Evolutionary conservation across 2,888 invertebrate genomes (phyloP).

Genomic region (Nomada goodeniana): DNA sequence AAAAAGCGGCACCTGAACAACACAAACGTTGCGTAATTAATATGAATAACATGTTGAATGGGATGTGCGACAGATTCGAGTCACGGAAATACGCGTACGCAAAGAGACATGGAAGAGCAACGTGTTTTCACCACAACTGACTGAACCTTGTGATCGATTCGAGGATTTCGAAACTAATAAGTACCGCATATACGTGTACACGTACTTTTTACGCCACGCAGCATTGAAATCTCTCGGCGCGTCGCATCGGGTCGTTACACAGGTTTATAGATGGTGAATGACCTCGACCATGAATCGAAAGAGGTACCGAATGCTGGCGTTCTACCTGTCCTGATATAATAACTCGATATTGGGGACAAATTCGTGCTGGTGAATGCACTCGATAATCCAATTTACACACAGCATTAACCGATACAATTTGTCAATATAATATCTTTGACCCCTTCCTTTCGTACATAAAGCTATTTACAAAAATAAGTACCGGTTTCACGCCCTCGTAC

Average conservation of each 20-base stretch:
- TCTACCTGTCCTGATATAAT: constrained; percentile 21
- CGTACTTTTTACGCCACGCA: background rate
- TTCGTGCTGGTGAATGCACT: too few species aligned
- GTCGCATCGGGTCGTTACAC: background rate
- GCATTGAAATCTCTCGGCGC: constrained; percentile 32
- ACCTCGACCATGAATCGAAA: constrained; percentile 40
- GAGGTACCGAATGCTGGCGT: constrained; percentile 28
- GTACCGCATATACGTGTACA: too few species aligned
- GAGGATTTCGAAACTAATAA: background rate
- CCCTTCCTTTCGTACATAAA: too few species aligned
- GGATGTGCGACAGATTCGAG: background rate
- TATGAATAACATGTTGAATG: background rate
- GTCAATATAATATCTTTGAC: too few species aligned
- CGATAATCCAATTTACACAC: too few species aligned
- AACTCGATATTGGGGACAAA: background rate
- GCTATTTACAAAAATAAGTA: too few species aligned
- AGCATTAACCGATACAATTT: too few species aligned
- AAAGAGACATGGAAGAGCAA: too few species aligned
- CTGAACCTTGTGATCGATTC: background rate
- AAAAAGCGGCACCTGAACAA: background rate
- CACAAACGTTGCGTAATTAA: background rate
- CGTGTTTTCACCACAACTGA: background rate
- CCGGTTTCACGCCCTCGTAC: too few species aligned
- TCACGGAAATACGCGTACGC: background rate
- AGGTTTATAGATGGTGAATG: constrained; percentile 43